Evolutionary conservation across 1,140 invertebrate species (phyloP).

Genomic region (Batillaria attramentaria): DNA sequence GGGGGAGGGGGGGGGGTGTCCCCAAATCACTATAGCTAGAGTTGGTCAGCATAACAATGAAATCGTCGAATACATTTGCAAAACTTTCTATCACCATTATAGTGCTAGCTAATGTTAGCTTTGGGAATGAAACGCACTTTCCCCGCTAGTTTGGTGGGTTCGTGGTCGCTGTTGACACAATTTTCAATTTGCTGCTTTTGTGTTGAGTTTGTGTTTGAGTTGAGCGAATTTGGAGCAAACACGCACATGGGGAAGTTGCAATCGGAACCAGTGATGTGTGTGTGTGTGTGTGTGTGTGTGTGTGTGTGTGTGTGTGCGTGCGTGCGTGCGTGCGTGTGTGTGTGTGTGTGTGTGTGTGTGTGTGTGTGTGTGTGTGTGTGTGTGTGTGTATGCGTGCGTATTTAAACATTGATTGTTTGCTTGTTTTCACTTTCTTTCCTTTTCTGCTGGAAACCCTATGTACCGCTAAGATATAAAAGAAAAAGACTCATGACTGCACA

Average conservation of each 20-base stretch:
- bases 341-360: neutral
- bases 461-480: too few species aligned
- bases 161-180: neutral
- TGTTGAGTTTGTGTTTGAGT: neutral
- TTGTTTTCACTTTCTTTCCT: neutral
- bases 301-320: neutral
- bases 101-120: neutral
- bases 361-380: neutral
- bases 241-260: too few species aligned
- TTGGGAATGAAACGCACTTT: neutral
- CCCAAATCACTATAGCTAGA: too few species aligned
- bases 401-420: neutral
- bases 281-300: constrained; percentile 5
- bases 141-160: neutral
- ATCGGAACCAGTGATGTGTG: too few species aligned
- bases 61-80: too few species aligned
- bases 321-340: neutral
- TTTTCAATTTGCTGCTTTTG: neutral
- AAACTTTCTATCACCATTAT: neutral
- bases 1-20: too few species aligned
- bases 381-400: neutral
- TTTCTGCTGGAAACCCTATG: too few species aligned
- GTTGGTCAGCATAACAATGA: too few species aligned
- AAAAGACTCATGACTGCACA: too few species aligned
- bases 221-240: too few species aligned